phyloP scores from a whole-genome alignment of 2,113 vertebrate species.

The Pantherophis guttatus region DNA sequence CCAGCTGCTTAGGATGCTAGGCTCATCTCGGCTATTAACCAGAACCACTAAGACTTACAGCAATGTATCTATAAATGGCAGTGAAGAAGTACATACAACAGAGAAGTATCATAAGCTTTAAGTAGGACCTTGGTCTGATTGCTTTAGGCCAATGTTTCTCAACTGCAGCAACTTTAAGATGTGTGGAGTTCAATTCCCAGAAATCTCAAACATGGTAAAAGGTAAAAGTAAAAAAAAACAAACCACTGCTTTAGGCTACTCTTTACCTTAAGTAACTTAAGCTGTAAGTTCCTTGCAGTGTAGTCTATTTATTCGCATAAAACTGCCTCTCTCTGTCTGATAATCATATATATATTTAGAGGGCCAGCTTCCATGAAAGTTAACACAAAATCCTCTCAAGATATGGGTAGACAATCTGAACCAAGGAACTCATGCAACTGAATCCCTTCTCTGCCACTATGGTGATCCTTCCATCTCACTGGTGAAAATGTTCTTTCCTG shows the following conservation, averaged over 20 bases:
- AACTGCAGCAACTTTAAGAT: neutral
- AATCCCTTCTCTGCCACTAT: neutral
- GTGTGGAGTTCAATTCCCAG: neutral
- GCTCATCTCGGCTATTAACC: neutral
- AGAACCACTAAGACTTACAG: neutral
- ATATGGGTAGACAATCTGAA: neutral
- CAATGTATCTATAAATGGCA: neutral
- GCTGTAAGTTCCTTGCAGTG: neutral
- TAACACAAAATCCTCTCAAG: neutral
- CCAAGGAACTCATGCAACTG: neutral
- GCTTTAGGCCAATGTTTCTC: neutral
- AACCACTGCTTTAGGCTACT: neutral
- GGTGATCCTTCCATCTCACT: neutral
- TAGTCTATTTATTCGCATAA: neutral
- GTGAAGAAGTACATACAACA: neutral
- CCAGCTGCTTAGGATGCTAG: neutral
- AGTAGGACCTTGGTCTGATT: neutral
- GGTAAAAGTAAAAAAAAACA: neutral
- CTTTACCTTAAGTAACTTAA: neutral
- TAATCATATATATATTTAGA: neutral
- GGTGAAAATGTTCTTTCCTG: neutral
- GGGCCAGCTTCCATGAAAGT: neutral
- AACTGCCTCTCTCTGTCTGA: neutral
- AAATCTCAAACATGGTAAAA: neutral
- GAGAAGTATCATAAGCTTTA: neutral